Base-by-base conservation (phyloP, 2,888 invertebrate genomes). In the Metacarcinus magister region DNA sequence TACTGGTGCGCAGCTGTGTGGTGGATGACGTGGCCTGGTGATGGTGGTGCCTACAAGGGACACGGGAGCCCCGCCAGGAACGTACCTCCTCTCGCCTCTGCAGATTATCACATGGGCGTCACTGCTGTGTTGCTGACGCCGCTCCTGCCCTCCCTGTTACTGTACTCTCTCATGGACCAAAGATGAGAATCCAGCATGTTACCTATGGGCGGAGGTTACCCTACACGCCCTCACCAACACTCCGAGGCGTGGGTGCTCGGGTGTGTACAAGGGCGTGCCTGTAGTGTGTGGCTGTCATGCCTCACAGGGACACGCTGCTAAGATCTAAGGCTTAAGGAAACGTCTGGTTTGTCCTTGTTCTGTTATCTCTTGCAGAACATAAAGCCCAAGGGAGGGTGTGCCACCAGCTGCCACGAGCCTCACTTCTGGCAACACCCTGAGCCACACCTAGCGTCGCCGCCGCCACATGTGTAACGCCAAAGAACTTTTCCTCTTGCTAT, bases 31-130 rank as follows among this genome's bases (percentile, higher is more conserved):
- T 39, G 39, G 89, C 19, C 23, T 75, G 75, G 75, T 28, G 28
- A n/a, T 75, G 75, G 75, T 28, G 75, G 75, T 75, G 75, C 75
- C 75, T 75, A 54, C 87, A 89, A 94, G 48, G 89, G 89, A 94
- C 87, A 54, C 94, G 94, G 94, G 94, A 48, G 87, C 89, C 10
- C 48, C 54, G 87, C 54, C 48, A 19, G 89, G 89, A 54, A 48
- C 89, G 94, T 94, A 94, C 94, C 94, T 94, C 94, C 87, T 94
- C 94, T 89, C 94, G 54, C 19, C 89, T 75, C 94, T 90, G 89
- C 89, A 94, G 94, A 94, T 94, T 94, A 94, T 89, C 94, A 94
- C 94, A 94, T 54, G 32, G 48, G 48, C 89, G 94, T 89, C 94
- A n/a, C 48, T 54, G 54, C n/a, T 44, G 94, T 44, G 48, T 82